A percentile compares a stretch with the other conserved stretches of the same genome.
Conservation (phyloP, 2,888 invertebrate species). For the Plemyria rubiginata region DNA sequence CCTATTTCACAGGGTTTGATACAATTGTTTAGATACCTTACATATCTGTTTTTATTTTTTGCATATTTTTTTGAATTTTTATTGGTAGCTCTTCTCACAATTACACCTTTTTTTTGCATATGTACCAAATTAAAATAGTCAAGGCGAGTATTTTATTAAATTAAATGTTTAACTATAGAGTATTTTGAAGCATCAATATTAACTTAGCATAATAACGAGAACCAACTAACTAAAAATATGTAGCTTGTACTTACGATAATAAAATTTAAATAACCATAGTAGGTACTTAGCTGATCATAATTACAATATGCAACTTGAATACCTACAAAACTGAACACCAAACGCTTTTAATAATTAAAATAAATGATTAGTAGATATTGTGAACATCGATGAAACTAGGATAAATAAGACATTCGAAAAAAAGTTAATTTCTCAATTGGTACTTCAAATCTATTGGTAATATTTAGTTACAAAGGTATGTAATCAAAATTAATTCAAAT, state of each 20-base stretch:
- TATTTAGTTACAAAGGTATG: too few relatives aligned
- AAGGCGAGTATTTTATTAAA: constrained; percentile 2
- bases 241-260: constrained; percentile 1
- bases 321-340: not conserved
- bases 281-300: constrained; percentile 6
- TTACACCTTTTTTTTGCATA: not conserved
- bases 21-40: constrained; percentile 64
- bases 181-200: constrained; percentile 18
- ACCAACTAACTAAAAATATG: constrained; percentile 21
- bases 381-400: not conserved
- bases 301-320: constrained; percentile 17
- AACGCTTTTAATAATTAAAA: constrained; percentile 15
- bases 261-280: constrained; percentile 7
- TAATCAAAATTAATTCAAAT: too few relatives aligned
- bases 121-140: constrained; percentile 3
- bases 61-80: not conserved
- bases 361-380: constrained; percentile 20
- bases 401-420: not conserved
- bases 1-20: constrained; percentile 78
- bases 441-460: too few relatives aligned
- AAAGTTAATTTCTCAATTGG: too few relatives aligned
- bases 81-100: not conserved
- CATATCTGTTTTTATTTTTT: constrained; percentile 3
- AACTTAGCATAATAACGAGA: constrained; percentile 21
- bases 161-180: not conserved